phyloP scores from a whole-genome alignment of 2,113 vertebrate species.

The Campylomormyrus numenius region DNA sequence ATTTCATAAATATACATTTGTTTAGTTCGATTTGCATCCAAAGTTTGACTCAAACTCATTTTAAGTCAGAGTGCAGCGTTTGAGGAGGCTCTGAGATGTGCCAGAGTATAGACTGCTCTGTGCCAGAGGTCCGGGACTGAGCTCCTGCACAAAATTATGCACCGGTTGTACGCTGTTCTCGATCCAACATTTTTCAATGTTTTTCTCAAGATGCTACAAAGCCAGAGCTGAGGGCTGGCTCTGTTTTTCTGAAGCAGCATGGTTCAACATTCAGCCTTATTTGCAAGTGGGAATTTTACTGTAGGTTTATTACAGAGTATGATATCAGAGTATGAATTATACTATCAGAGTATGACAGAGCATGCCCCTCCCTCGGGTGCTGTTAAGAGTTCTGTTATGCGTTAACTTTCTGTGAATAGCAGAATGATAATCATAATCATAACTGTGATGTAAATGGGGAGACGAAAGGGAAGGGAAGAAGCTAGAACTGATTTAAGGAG shows the following conservation, averaged over 20 bases:
- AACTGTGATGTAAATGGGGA: not conserved
- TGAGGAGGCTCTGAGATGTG: not conserved
- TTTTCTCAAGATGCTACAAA: not conserved
- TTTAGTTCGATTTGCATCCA: not conserved
- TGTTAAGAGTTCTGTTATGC: not conserved
- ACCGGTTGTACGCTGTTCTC: not conserved
- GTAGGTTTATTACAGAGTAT: not conserved
- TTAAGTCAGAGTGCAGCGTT: not conserved
- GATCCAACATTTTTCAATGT: not conserved
- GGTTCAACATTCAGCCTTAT: not conserved
- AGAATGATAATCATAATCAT: not conserved
- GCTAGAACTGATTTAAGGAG: not conserved
- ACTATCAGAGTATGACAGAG: not conserved
- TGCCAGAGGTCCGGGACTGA: not conserved
- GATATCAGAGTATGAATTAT: not conserved
- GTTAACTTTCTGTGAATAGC: not conserved
- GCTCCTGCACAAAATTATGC: not conserved
- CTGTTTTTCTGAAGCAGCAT: not conserved
- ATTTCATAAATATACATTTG: not conserved
- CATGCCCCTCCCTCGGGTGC: not conserved
- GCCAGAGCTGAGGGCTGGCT: not conserved
- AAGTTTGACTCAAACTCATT: not conserved
- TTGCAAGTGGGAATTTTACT: not conserved
- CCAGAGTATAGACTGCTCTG: not conserved
- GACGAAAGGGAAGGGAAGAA: not conserved